Evolutionary conservation across 1,140 invertebrate genomes (phyloP), one percentile per base, ranked within the genome.

Genomic region (Cyphomyrmex costatus): DNA sequence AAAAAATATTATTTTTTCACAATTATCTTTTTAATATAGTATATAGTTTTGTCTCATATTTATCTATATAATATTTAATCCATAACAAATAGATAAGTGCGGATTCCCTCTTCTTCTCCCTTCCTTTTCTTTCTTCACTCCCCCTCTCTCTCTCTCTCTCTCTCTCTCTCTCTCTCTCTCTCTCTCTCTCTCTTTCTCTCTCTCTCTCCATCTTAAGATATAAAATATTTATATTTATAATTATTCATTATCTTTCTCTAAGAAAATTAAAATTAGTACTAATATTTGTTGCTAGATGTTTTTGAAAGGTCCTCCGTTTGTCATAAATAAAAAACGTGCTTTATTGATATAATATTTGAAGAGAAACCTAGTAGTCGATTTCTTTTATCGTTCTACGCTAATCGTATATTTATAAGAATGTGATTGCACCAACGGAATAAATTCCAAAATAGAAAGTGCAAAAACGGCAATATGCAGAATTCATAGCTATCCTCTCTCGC

Each of bases 391-490:
- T 42, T 58, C 30, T 74, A 8, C 10, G 2, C 14, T 36, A 58
- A 74, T 74, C 14, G 58, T 74, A 74, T 74, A 63, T 63, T 78
- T 65, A 78, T 65, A 21, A 46, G 21, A 30, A 78, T 36, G 3
- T n/a, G 76, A 78, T 27, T 27, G n/a, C 30, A 53, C 49, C 24
- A 78, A 12, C 19, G 24, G 7, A 24, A 27, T 42, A 42, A 60
- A 78, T 78, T 63, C 49, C 12, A 36, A 63, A 78, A 46, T n/a
- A 61, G 33, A 12, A 78, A 65, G 36, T 78, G 42, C 60, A 49
- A 78, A 78, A 78, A 65, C 58, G 58, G 3, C 24, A 12, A 30
- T 78, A 78, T 78, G 24, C 42, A 78, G 21, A 78, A 78, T 78
- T 78, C 27, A 78, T 78, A 46, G 60, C 76, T 49, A 21, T 49